A percentile compares a stretch with the other conserved stretches of the same genome.
phyloP scores from a whole-genome alignment of 2,888 invertebrate species.

The Nomada flava region DNA sequence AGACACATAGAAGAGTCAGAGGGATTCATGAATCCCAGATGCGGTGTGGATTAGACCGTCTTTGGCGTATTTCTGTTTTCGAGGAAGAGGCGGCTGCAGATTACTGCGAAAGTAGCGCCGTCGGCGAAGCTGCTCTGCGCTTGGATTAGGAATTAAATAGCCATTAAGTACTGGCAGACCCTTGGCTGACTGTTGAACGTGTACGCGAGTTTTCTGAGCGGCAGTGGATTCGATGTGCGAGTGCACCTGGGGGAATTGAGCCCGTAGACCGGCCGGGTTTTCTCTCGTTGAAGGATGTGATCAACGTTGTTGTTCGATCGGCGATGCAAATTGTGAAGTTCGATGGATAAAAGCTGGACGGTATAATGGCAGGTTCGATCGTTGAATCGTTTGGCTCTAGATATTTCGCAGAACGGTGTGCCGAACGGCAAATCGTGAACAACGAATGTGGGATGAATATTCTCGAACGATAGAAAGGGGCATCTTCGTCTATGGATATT shows the following conservation, averaged over 20 bases:
- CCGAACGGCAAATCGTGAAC: neutral
- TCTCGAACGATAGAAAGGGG: slow-evolving; percentile 39
- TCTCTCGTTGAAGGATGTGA: neutral
- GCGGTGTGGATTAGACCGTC: slow-evolving; percentile 80
- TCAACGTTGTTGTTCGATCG: slow-evolving; percentile 17
- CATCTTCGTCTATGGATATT: slow-evolving; percentile 38
- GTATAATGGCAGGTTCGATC: too few species aligned
- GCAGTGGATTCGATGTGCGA: slow-evolving; percentile 14
- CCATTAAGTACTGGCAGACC: slow-evolving; percentile 68
- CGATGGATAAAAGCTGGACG: neutral
- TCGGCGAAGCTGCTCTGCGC: slow-evolving; percentile 54
- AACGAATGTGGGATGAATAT: slow-evolving; percentile 44
- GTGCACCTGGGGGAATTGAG: neutral
- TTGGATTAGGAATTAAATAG: slow-evolving; percentile 76
- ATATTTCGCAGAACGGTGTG: too few species aligned
- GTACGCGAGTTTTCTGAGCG: slow-evolving; percentile 26
- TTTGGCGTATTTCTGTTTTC: slow-evolving; percentile 78
- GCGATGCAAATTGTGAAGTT: neutral
- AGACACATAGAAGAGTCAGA: slow-evolving; percentile 67
- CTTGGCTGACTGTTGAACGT: neutral
- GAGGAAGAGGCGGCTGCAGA: slow-evolving; percentile 73
- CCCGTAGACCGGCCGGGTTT: neutral
- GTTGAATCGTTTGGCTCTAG: too few species aligned
- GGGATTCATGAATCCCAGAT: slow-evolving; percentile 83
- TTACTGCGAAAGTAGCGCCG: slow-evolving; percentile 76